These are phyloP conservation scores for Pachycephala philippinensis DNA, from an alignment of 2,113 vertebrate species.

Conservation along the genomic window DNA sequence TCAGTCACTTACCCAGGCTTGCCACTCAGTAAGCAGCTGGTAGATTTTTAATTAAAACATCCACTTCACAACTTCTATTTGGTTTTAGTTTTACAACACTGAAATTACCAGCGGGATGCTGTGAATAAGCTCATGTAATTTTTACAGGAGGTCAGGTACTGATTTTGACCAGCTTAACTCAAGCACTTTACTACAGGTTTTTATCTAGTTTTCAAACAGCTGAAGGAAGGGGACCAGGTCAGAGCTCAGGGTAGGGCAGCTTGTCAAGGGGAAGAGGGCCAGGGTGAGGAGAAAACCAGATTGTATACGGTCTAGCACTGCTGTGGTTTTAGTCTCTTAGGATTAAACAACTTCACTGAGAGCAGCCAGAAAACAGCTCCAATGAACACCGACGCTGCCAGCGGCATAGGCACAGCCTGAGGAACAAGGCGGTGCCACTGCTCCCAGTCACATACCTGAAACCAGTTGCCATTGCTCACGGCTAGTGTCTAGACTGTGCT, in stretches of 20 bases:
- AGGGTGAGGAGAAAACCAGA: background rate
- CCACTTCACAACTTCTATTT: background rate
- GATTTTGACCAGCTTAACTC: background rate
- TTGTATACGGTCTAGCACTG: background rate
- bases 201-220: background rate
- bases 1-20: fast-evolving
- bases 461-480: background rate
- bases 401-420: background rate
- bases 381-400: background rate
- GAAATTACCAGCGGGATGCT: background rate
- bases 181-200: background rate
- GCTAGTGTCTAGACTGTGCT: background rate
- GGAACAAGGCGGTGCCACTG: background rate
- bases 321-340: background rate
- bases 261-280: background rate
- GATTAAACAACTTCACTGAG: background rate
- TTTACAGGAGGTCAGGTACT: background rate
- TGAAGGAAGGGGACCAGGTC: background rate
- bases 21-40: background rate
- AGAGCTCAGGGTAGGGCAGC: background rate
- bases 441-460: background rate
- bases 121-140: background rate
- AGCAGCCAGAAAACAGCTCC: background rate
- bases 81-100: constrained; percentile 1
- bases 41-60: background rate